Evolutionary conservation across 2,113 vertebrate genomes (phyloP), one percentile per base, ranked within the genome.

Genomic region (Callaeas wilsoni): DNA sequence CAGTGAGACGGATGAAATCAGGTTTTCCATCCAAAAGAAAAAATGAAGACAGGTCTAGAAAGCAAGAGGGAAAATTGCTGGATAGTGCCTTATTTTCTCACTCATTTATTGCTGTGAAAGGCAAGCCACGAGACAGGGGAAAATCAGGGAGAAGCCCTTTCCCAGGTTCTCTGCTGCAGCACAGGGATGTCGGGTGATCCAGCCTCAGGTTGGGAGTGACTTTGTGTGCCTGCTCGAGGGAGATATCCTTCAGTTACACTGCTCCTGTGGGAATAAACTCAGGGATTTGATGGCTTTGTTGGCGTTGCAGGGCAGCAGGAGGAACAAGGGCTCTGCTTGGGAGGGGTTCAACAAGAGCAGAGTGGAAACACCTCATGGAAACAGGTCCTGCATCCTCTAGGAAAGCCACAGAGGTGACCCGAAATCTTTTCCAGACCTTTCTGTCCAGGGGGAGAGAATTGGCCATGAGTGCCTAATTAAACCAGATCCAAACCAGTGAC

Each of bases 211-310:
- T 20, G 41, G 62, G 55, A 42, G 16, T 25, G 39, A 21, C 75
- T 27, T 5, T 4, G 41, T 83, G 53, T 46, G 53, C 44, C 33
- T 73, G 49, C 33, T 41, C 14, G 5, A 52, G 52, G 35, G 23
- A 62, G 33, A 20, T 0, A 26, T 63, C 76, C 55, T 0, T 16
- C 10, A 55, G 30, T 47, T 29, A 2, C 74, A 4, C 8, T 25
- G 64, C 19, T 59, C 18, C 84, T 44, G 15, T 29, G 41, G 56
- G 56, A 75, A 47, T 10, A 7, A 85, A 3, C 0, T 2, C 55
- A 32, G 47, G 29, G 57, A n/a, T 75, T 2, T 39, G 32, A 8
- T 60, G 60, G 57, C 56, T 42, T 4, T 78, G 52, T 2, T 74
- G 76, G 70, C 73, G 18, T 7, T 8, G 8, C 46, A 47, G 73